Base-by-base conservation (phyloP, 2,888 invertebrate species). In the Allacma fusca region DNA sequence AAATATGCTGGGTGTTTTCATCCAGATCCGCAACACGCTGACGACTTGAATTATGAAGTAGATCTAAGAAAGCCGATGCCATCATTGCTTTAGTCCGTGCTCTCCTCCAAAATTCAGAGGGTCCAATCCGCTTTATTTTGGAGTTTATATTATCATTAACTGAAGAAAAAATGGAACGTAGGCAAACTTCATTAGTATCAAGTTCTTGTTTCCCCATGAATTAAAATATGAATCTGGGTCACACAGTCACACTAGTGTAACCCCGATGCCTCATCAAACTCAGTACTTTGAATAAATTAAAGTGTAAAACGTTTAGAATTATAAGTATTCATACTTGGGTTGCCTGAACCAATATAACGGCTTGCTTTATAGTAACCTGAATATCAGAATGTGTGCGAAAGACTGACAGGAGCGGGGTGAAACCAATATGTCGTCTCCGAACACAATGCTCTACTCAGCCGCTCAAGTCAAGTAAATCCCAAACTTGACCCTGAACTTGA, bases 401-500 rank as follows among this genome's bases (percentile, higher is more conserved):
- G 4, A 78, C 81, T 0, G 83, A 81, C 0, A 84, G 68, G 0
- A 81, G 80, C 1, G 78, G 79, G 4, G 83, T 78, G 40, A 83
- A 80, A 16, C 82, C 83, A 12, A 80, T 80, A 26, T 78, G 72
- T 68, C 68, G 75, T 62, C 83, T 62, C 21, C 84, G 81, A 0
- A 87, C 84, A 34, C 85, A 84, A 81, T 87, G 87, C 74, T 87
- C n/a, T n/a, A n/a, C n/a, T n/a, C n/a, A n/a, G n/a, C n/a, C n/a
- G n/a, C n/a, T n/a, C n/a, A n/a, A n/a, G n/a, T n/a, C n/a, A n/a
- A n/a, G n/a, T n/a, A n/a, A n/a, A n/a, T n/a, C n/a, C n/a, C n/a
- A n/a, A n/a, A n/a, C n/a, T n/a, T n/a, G n/a, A n/a, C n/a, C n/a
- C n/a, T n/a, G n/a, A n/a, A n/a, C n/a, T n/a, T n/a, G n/a, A n/a